Conservation (phyloP, 37 sponge, comb jelly and placozoan species). For the Crambe crambe region DNA sequence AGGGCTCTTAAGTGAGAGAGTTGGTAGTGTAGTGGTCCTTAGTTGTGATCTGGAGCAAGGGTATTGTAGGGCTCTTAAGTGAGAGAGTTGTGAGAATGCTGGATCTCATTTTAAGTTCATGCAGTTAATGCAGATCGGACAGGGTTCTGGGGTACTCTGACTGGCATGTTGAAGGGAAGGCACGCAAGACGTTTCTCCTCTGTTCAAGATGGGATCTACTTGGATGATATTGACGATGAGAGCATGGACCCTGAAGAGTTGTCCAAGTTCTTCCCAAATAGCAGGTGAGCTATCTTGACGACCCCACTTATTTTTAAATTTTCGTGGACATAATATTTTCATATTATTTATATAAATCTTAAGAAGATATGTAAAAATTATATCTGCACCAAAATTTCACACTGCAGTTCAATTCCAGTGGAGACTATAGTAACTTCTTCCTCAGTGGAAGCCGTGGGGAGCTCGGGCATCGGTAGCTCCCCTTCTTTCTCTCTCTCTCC, state of each 20-base stretch:
- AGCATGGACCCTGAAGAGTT: constrained; percentile 55
- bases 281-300: not conserved
- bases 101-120: too few relatives aligned
- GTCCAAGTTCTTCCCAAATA: constrained; percentile 61
- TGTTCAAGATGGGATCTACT: constrained; percentile 75
- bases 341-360: too few relatives aligned
- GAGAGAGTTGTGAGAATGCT: too few relatives aligned
- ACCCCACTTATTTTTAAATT: too few relatives aligned
- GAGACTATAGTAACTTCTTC: not conserved
- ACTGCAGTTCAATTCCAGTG: not conserved
- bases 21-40: too few relatives aligned
- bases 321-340: too few relatives aligned
- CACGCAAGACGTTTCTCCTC: constrained; percentile 8
- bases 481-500: constrained; percentile 42
- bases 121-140: constrained; percentile 16
- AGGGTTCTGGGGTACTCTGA: constrained; percentile 53
- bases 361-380: too few relatives aligned
- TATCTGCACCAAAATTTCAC: too few relatives aligned
- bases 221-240: constrained; percentile 70
- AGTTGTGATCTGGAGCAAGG: too few relatives aligned
- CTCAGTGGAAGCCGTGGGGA: not conserved
- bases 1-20: too few relatives aligned
- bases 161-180: constrained; percentile 38
- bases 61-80: too few relatives aligned
- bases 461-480: constrained; percentile 43